Evolutionary conservation across 1,140 invertebrate species (phyloP).

Genomic region (Listronotus bonariensis): DNA sequence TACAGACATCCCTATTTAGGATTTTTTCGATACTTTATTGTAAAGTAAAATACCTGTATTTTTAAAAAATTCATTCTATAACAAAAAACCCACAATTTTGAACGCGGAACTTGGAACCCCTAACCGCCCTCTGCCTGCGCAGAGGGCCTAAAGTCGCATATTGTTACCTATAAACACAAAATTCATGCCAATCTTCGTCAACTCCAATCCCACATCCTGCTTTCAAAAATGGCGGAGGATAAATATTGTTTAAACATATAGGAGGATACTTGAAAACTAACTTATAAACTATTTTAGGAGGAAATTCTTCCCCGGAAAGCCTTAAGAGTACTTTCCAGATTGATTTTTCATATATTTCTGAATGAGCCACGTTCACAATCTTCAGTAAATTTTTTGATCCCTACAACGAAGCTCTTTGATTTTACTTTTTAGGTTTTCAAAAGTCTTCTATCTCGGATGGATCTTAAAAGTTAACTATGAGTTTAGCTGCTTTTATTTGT

Average conservation of each 20-base stretch:
- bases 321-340: not conserved
- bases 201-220: not conserved
- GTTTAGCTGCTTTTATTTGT: not conserved
- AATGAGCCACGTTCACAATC: not conserved
- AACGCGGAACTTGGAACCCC: no score
- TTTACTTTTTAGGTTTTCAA: not conserved
- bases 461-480: not conserved
- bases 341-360: not conserved
- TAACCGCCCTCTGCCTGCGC: no score
- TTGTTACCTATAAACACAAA: constrained; percentile 1
- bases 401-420: not conserved
- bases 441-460: not conserved
- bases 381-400: constrained; percentile 4
- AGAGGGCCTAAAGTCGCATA: no score
- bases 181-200: not conserved
- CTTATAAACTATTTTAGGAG: constrained; percentile 4
- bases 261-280: not conserved
- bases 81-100: no score
- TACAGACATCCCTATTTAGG: no score
- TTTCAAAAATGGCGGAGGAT: not conserved
- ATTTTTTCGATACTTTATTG: no score
- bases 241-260: not conserved
- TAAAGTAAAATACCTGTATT: no score
- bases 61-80: no score
- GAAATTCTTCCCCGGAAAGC: constrained; percentile 3